These are phyloP conservation scores for Allobates femoralis DNA, from an alignment of 2,797 vertebrate species.

Conservation along the genomic window DNA sequence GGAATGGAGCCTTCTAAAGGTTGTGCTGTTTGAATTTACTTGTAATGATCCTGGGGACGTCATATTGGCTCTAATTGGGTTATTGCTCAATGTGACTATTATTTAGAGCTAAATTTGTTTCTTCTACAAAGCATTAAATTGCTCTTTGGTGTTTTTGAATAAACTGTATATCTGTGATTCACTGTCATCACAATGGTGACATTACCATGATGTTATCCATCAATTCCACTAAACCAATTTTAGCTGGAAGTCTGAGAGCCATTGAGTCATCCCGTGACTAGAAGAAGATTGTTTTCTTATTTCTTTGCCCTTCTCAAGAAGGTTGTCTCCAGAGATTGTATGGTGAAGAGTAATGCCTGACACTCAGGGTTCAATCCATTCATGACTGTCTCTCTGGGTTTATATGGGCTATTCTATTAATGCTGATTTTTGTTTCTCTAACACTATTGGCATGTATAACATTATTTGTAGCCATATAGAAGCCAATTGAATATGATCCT, in stretches of 20 bases:
- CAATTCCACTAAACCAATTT: neutral
- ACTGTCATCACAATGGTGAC: neutral
- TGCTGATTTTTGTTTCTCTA: neutral
- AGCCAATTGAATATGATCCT: neutral
- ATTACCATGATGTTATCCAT: neutral
- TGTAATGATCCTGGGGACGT: slow-evolving; percentile 29
- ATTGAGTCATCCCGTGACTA: neutral
- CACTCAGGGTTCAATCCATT: neutral
- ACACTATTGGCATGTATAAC: neutral
- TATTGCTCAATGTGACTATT: slow-evolving; percentile 11
- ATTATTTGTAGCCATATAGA: neutral
- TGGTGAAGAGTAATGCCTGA: neutral
- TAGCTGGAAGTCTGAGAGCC: neutral
- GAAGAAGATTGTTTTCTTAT: neutral
- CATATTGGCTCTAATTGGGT: slow-evolving; percentile 7
- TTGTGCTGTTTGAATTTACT: slow-evolving; percentile 15
- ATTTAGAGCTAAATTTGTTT: slow-evolving; percentile 3
- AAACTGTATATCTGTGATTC: neutral
- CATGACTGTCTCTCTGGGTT: neutral
- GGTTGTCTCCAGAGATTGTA: neutral
- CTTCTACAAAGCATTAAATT: slow-evolving; percentile 17
- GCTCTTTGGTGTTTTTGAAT: neutral
- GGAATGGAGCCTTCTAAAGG: slow-evolving; percentile 1
- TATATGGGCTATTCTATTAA: neutral
- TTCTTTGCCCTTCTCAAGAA: neutral